Base-by-base conservation (phyloP, 92 coral and sea anemone species). In the Scolanthus callimorphus region DNA sequence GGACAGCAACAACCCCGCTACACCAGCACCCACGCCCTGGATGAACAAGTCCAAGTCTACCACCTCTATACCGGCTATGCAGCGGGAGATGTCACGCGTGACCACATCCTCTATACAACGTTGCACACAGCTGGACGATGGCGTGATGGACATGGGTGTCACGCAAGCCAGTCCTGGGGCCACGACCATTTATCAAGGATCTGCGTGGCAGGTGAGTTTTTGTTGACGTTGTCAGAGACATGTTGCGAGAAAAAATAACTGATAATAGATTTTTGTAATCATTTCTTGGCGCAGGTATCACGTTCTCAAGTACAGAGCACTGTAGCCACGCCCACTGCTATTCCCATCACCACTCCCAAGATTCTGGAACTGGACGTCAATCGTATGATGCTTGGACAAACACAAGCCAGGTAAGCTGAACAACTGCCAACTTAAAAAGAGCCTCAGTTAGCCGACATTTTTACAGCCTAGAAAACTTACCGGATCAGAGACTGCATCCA, bases 281-380 rank as follows among this genome's bases (percentile, higher is more conserved):
- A 17, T 4, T 17, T 26, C 4, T 27, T 4, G 23, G 9, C 55
- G 1, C 57, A 75, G 73, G 74, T 63, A 3, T 81, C 84, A 15
- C 66, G 74, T 34, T 87, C 96, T 3, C 88, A 79, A 23, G 86
- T 75, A 39, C 59, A 48, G 24, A 80, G 70, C 3, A 63, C 84
- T 27, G 63, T 81, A 8, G 47, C 47, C 1, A 62, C 77, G 27
- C 66, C 83, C 6, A 22, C 59, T 6, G 45, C 70, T 30, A 71
- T 68, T 8, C 55, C 72, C 12, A 64, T 71, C 1, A 75, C 61
- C 46, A 88, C 90, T 12, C 88, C 97, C n/a, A 83, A 75, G 71
- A 51, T 92, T 4, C 84, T 88, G 45, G 98, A 85, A 60, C 85
- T 92, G 46, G 98, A 92, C 46, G 90, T 92, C 2, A 92, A 92